Conservation (phyloP, 1,140 invertebrate species). For the Drosophila santomea region DNA sequence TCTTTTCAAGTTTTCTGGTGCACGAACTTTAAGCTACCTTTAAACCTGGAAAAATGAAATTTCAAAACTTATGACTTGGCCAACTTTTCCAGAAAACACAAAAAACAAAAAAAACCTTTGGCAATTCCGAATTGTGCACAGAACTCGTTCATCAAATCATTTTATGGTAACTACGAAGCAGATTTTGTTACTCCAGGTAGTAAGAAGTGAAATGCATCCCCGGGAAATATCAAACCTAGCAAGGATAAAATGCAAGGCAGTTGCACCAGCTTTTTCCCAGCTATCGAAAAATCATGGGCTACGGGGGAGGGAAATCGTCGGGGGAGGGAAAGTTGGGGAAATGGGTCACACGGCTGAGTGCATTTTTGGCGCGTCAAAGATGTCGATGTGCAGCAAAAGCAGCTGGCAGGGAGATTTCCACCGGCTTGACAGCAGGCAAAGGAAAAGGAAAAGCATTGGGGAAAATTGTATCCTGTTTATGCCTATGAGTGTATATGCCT, state of each 20-base stretch:
- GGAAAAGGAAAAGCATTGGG: constrained; percentile 23
- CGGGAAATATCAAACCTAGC: constrained; percentile 31
- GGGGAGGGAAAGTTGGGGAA: constrained; percentile 48
- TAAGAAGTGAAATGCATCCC: constrained; percentile 19
- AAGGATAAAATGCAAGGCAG: constrained; percentile 26
- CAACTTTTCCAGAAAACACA: constrained; percentile 29
- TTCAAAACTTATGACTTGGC: constrained; percentile 44
- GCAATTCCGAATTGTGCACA: constrained; percentile 42
- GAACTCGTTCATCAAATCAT: constrained; percentile 78
- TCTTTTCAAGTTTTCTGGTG: constrained; percentile 15
- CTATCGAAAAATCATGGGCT: neutral
- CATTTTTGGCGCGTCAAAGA: constrained; percentile 80
- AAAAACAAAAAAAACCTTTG: constrained; percentile 15
- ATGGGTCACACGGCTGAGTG: constrained; percentile 81
- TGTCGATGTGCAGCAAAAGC: constrained; percentile 59
- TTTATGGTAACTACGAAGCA: constrained; percentile 68
- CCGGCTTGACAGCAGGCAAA: constrained; percentile 31
- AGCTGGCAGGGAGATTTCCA: constrained; percentile 30
- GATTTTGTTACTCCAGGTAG: constrained; percentile 29
- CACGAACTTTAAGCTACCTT: constrained; percentile 30
- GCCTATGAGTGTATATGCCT: constrained; percentile 22
- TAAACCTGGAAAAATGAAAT: constrained; percentile 40
- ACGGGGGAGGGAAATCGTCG: too few relatives aligned
- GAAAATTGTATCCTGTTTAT: constrained; percentile 40
- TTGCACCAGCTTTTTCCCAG: constrained; percentile 49